Percentiles rank a stretch among this genome's conserved stretches.
Evolutionary conservation across 2,113 vertebrate genomes (phyloP).

Genomic region (Varanus salvator): DNA sequence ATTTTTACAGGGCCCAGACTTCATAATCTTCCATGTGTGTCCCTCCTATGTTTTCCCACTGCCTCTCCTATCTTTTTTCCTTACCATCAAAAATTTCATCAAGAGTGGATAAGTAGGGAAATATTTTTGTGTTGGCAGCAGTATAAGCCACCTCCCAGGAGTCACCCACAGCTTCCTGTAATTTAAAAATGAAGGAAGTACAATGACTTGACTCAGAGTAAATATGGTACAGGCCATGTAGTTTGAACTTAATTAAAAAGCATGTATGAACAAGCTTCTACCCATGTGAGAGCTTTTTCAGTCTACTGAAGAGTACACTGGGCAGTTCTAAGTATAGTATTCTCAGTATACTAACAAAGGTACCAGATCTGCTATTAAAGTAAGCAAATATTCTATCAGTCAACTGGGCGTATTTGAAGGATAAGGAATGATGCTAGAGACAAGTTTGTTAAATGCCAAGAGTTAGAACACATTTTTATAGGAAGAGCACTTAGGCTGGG

Average conservation of each 20-base stretch:
- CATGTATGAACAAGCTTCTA: no score
- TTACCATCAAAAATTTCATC: not conserved
- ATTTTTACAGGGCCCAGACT: no score
- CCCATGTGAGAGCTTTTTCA: no score
- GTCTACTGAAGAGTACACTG: not conserved
- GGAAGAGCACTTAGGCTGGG: not conserved
- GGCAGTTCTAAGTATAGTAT: not conserved
- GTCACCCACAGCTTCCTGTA: no score
- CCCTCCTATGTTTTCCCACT: not conserved
- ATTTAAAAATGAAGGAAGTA: not conserved
- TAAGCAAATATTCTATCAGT: not conserved
- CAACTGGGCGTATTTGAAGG: not conserved
- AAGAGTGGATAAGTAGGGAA: no score
- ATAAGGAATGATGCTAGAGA: not conserved
- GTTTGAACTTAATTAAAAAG: no score
- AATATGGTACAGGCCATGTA: no score
- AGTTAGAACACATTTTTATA: not conserved
- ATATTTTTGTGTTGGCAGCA: not conserved
- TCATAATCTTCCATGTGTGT: no score
- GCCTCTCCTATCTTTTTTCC: not conserved
- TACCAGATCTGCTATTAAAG: not conserved
- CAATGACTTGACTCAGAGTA: not conserved
- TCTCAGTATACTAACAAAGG: not conserved
- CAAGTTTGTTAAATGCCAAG: not conserved
- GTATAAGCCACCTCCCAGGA: not conserved